Conservation (phyloP, 2,888 invertebrate species). For the Metopia argyrocephala region DNA sequence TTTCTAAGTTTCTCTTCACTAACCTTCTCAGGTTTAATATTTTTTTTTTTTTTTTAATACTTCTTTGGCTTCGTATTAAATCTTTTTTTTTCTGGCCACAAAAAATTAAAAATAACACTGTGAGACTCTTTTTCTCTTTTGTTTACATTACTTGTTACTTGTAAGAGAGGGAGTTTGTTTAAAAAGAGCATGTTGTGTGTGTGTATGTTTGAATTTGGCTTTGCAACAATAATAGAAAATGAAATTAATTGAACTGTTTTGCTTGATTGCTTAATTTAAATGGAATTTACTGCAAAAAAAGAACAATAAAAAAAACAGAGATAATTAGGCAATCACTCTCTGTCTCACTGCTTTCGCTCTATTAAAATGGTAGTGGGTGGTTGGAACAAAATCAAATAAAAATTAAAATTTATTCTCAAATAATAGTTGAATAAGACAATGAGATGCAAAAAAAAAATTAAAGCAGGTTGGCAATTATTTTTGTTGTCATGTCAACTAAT, state of each 20-base stretch:
- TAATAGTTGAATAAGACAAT: too few relatives aligned
- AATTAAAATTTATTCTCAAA: too few relatives aligned
- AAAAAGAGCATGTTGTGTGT: too few relatives aligned
- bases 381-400: background rate
- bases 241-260: conserved; percentile 52
- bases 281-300: conserved; percentile 6
- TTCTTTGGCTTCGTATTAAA: too few relatives aligned
- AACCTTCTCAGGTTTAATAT: background rate
- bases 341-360: background rate
- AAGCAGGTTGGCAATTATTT: background rate
- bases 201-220: background rate
- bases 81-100: too few relatives aligned
- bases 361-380: background rate
- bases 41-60: background rate
- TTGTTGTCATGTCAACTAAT: too few relatives aligned
- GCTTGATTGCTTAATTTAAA: conserved; percentile 52
- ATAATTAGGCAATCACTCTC: conserved; percentile 42
- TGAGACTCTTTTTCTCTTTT: background rate
- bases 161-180: too few relatives aligned
- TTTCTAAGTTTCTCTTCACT: background rate
- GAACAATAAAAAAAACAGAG: background rate
- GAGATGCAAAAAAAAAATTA: background rate
- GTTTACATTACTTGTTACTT: background rate
- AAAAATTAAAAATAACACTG: background rate
- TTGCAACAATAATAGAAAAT: conserved; percentile 22